Evolutionary conservation across 1,140 invertebrate species (phyloP), one percentile per base, ranked within the genome.

Genomic region (Globodera rostochiensis): DNA sequence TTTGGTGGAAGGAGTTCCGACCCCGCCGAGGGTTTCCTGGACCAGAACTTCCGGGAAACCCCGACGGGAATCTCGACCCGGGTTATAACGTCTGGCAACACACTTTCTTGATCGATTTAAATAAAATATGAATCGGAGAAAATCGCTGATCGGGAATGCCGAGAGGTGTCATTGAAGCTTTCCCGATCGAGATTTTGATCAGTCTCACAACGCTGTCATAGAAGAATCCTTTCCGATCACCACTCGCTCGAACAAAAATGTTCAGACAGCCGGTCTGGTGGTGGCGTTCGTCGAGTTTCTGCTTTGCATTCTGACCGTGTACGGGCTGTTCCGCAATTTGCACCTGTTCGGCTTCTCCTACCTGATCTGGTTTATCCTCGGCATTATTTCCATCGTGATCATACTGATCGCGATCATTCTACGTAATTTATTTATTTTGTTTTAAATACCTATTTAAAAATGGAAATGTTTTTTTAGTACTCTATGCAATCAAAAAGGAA

Each of bases 401-500:
- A 89, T 90, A 47, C 73, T 90, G 4, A 82, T 88, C n/a, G 87
- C 88, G 21, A 88, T 88, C 74, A 73, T 81, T 25, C 66, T 88
- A 5, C 57, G 36, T 36, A 36, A 36, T 36, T 36, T 36, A 36
- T 36, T 36, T 36, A 36, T 36, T 36, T 36, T 36, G 25, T 36
- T 36, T 36, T 36, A 1, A 36, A 36, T 36, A 7, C 83, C 90
- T 74, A 88, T 88, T 60, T 2, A 66, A 88, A 25, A 2, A 82
- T 88, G 15, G 87, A 87, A 25, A 88, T 88, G 25, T 73, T 74
- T 81, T 81, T 46, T 67, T 88, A 8, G 78, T 89, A 2, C 74
- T 89, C 60, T 90, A 89, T 71, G 88, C 89, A 7, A 89, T 89
- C 76, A 84, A 89, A 46, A 83, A 84, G 76, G 89, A 89, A 69